Evolutionary conservation across 2,113 vertebrate genomes (phyloP).

Genomic region (Pterocles burchelli): DNA sequence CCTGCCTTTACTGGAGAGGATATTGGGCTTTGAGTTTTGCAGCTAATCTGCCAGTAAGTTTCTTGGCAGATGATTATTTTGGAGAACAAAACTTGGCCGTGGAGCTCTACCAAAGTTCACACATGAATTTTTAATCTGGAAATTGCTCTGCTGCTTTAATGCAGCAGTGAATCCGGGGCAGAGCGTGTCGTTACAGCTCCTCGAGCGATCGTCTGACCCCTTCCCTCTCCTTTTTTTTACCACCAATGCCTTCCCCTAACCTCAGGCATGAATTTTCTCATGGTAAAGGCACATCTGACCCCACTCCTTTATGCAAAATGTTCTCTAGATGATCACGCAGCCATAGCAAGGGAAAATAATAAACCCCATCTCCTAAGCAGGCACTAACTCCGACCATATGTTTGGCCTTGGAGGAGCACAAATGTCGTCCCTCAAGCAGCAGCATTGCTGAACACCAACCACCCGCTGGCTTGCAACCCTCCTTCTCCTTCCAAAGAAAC

Average conservation of each 20-base stretch:
- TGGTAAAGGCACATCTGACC: not conserved
- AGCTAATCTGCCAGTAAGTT: not conserved
- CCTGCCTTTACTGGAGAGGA: not conserved
- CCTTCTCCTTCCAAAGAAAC: not conserved
- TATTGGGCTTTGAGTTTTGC: not conserved
- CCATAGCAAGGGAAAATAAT: not conserved
- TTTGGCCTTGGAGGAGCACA: not conserved
- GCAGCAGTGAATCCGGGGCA: not conserved
- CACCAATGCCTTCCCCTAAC: not conserved
- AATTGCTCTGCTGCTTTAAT: not conserved
- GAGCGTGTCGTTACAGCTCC: not conserved
- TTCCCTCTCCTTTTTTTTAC: not conserved
- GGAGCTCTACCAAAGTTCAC: not conserved
- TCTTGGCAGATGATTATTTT: not conserved
- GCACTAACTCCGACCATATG: not conserved
- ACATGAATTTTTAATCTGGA: not conserved
- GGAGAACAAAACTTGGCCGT: accelerated
- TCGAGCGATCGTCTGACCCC: not conserved
- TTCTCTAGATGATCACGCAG: accelerated
- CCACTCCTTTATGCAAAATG: accelerated
- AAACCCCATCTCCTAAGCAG: not conserved
- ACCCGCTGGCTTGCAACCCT: not conserved
- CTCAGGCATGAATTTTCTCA: not conserved
- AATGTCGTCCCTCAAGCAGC: not conserved
- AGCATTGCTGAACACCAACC: not conserved